phyloP scores from a whole-genome alignment of 2,113 vertebrate species.

The Montifringilla adamsi region DNA sequence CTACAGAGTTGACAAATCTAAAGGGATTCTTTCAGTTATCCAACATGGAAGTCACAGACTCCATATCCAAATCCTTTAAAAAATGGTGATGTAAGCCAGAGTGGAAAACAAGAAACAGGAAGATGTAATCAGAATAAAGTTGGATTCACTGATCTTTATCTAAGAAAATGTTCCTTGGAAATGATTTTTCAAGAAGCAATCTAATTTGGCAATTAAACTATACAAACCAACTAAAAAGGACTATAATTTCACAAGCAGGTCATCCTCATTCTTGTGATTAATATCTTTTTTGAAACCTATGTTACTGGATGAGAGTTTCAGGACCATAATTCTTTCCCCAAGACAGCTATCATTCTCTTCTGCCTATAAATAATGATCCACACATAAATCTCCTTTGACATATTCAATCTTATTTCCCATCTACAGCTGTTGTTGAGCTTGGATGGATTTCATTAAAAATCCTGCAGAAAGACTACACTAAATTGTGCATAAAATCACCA shows the following conservation, averaged over 20 bases:
- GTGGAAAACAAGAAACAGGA: not conserved
- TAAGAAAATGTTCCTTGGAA: not conserved
- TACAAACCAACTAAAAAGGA: no score
- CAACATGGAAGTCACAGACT: not conserved
- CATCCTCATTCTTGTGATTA: not conserved
- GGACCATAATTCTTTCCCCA: not conserved
- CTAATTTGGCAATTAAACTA: not conserved
- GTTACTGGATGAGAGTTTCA: not conserved
- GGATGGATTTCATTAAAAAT: not conserved
- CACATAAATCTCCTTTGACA: not conserved
- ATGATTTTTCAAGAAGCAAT: not conserved
- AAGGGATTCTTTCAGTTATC: not conserved
- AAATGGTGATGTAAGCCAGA: not conserved
- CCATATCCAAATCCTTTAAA: not conserved
- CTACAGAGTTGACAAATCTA: not conserved
- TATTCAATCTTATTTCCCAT: not conserved
- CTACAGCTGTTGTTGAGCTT: not conserved
- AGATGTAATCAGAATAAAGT: not conserved
- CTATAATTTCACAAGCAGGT: not conserved
- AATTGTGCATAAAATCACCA: not conserved
- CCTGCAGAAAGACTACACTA: not conserved
- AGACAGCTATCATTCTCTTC: not conserved
- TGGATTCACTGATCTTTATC: not conserved
- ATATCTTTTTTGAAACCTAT: not conserved
- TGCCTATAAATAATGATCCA: not conserved